phyloP scores from a whole-genome alignment of 1,140 invertebrate genomes.

The Phortica variegata region DNA sequence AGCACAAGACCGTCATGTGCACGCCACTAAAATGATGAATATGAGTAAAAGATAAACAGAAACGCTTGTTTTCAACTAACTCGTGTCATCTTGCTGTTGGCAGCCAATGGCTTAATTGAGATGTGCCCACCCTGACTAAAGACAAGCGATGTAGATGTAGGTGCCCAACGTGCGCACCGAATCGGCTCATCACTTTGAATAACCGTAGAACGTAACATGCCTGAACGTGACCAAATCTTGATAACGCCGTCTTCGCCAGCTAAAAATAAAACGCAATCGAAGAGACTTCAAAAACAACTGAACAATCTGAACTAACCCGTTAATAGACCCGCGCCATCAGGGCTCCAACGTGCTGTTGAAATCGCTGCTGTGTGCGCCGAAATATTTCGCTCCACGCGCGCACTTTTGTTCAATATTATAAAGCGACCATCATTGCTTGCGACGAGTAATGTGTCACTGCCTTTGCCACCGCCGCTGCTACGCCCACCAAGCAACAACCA shows the following conservation, averaged over 20 bases:
- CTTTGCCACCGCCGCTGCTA: constrained; percentile 63
- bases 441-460: constrained; percentile 81
- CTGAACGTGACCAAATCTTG: constrained; percentile 95
- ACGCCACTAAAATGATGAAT: constrained; percentile 75
- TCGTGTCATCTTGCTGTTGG: constrained; percentile 82
- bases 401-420: constrained; percentile 79
- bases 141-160: constrained; percentile 79
- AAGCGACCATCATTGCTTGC: constrained; percentile 84
- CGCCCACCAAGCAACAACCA: constrained; percentile 66
- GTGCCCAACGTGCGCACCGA: constrained; percentile 84
- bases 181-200: constrained; percentile 78
- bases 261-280: not conserved
- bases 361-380: constrained; percentile 92
- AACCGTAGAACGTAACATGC: constrained; percentile 89
- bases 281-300: not conserved
- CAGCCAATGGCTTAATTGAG: constrained; percentile 86
- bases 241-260: constrained; percentile 95
- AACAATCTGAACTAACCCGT: constrained; percentile 95
- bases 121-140: constrained; percentile 82
- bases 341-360: constrained; percentile 83
- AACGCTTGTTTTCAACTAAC: constrained; percentile 58
- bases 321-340: constrained; percentile 86
- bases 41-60: not conserved
- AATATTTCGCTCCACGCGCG: constrained; percentile 88
- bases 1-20: constrained; percentile 93